A percentile compares a stretch with the other conserved stretches of the same genome.
Evolutionary conservation across 2,113 vertebrate species (phyloP).

Genomic region (Heterochromis multidens): DNA sequence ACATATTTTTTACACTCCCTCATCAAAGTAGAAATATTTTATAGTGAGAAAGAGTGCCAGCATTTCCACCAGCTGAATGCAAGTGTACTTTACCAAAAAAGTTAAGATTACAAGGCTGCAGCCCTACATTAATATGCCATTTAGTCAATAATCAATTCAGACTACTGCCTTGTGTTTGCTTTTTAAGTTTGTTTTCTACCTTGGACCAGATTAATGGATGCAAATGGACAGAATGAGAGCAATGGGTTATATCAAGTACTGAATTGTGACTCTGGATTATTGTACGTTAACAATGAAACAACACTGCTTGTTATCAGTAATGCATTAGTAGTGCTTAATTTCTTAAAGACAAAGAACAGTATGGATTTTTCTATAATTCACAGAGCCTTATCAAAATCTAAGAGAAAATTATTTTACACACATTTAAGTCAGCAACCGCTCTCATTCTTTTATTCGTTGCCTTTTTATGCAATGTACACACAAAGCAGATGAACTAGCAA

Average conservation of each 20-base stretch:
- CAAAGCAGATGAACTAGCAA: neutral
- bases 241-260: neutral
- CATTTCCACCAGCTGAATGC: neutral
- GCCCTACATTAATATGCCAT: conserved; percentile 2
- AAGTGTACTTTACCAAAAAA: neutral
- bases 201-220: neutral
- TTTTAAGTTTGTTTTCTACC: neutral
- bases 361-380: neutral
- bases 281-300: neutral
- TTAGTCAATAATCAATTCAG: conserved; percentile 28
- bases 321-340: neutral
- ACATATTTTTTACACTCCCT: neutral
- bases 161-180: neutral
- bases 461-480: neutral
- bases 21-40: neutral
- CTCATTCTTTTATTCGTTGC: neutral
- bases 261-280: neutral
- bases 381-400: neutral
- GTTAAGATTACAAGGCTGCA: neutral
- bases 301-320: neutral
- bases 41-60: neutral
- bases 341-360: neutral
- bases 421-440: neutral
- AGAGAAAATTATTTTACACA: neutral
- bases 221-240: neutral